These are phyloP conservation scores for Diorhabda elongata DNA, from an alignment of 1,140 invertebrate species.

Conservation along the genomic window DNA sequence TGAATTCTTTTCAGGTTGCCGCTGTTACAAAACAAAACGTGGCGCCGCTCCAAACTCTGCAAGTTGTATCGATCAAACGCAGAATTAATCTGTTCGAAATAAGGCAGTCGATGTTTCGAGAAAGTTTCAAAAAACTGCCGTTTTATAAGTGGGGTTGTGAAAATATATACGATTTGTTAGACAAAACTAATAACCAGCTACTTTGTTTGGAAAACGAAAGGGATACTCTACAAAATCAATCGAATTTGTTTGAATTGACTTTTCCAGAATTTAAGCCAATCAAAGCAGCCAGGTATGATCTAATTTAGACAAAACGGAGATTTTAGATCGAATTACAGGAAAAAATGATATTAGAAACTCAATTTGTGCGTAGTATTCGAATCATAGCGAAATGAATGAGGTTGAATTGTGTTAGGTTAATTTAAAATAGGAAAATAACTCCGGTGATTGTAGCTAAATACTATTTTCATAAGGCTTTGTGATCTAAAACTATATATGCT, in stretches of 20 bases:
- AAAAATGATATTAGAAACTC: no score
- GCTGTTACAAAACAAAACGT: slow-evolving; percentile 82
- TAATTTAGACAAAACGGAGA: slow-evolving; percentile 73
- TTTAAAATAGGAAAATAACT: no score
- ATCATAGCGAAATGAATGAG: no score
- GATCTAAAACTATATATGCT: no score
- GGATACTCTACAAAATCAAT: slow-evolving; percentile 64
- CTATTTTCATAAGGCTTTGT: no score
- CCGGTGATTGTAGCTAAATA: no score
- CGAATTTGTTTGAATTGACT: slow-evolving; percentile 80
- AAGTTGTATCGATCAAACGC: slow-evolving; percentile 59
- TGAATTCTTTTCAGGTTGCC: slow-evolving; percentile 50
- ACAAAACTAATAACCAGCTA: slow-evolving; percentile 68
- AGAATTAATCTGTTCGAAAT: slow-evolving; percentile 73
- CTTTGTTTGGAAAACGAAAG: slow-evolving; percentile 66
- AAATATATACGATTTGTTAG: slow-evolving; percentile 70
- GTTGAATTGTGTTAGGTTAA: no score
- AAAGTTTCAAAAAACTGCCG: slow-evolving; percentile 62
- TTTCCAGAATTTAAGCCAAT: slow-evolving; percentile 78
- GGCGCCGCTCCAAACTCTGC: slow-evolving; percentile 66
- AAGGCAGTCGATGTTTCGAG: slow-evolving; percentile 69
- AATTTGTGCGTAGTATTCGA: no score
- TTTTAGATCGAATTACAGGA: slow-evolving; percentile 41
- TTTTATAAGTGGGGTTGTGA: slow-evolving; percentile 71
- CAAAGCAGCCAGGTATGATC: slow-evolving; percentile 68